Base-by-base conservation (phyloP, 2,797 vertebrate genomes). In the Buphagus erythrorhynchus region DNA sequence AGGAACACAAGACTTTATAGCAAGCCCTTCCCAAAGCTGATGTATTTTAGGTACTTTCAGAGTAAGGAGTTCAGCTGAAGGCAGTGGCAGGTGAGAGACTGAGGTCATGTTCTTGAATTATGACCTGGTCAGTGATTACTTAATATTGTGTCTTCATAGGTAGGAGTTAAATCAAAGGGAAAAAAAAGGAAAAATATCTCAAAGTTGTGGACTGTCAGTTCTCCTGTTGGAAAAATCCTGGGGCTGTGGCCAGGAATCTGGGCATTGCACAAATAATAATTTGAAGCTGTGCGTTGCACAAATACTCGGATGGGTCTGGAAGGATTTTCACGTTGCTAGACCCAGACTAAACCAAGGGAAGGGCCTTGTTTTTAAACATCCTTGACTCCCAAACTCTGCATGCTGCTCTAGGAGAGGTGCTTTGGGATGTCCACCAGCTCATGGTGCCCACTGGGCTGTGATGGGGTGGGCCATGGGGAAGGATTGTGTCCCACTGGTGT, bases 201-300 rank as follows among this genome's bases (percentile, higher is more conserved):
- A 16, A 73, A 55, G 16, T 10, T 8, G 13, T 68, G 49, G 57
- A 13, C 6, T 61, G 7, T 52, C 17, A 52, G 12, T 26, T 14
- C 16, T 83, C 35, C 13, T n/a, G 3, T 1, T 48, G n/a, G 61
- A 71, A 31, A 54, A 38, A 16, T 20, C 38, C 24, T 45, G 11
- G 10, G 7, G 9, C 24, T 45, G 59, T 13, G 42, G 24, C 21
- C 57, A 71, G 55, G 26, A 59, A 76, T 26, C 16, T 73, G 43
- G 43, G 42, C 0, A 0, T 13, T n/a, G n/a, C 9, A 16, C 36
- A 55, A 87, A 6, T 24, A 15, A 11, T 4, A 49, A 17, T 49
- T 29, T 63, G 21, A 55, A 84, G 25, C 18, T 69, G 40, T 36
- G 38, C 0, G 0, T 13, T 42, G 42, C 10, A 15, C 33, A 55